Conservation (phyloP, 1,140 invertebrate species). For the Microplitis demolitor region DNA sequence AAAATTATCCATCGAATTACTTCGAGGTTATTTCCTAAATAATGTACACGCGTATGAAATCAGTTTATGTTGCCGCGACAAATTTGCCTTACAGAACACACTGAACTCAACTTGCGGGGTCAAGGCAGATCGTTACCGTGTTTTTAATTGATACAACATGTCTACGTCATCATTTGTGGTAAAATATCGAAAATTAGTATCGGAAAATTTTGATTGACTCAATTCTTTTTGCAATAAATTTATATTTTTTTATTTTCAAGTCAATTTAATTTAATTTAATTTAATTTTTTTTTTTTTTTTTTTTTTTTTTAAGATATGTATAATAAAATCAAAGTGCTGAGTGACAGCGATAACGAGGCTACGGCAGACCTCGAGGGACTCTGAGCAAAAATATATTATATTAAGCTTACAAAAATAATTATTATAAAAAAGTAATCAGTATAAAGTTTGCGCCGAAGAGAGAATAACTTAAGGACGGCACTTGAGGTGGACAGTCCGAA, state of each 20-base stretch:
- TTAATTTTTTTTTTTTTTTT: no score
- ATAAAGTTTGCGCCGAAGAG: neutral
- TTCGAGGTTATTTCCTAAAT: constrained; percentile 46
- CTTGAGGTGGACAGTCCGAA: neutral
- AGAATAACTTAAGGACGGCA: neutral
- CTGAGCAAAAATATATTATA: neutral
- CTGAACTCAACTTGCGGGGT: constrained; percentile 27
- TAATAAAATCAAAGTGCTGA: neutral
- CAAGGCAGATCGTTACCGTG: neutral
- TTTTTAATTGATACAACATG: neutral
- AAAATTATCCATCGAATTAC: constrained; percentile 26
- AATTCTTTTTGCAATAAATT: neutral
- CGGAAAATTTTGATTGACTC: no score
- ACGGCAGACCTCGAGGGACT: neutral
- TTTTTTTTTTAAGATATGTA: no score
- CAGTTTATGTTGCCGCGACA: neutral
- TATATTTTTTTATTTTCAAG: no score
- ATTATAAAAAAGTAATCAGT: constrained; percentile 12
- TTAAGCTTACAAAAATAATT: neutral
- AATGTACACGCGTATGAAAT: constrained; percentile 15
- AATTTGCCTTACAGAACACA: constrained; percentile 23
- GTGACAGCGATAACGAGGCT: constrained; percentile 1
- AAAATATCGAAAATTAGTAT: no score
- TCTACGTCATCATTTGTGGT: no score
- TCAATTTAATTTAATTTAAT: no score